Conservation (phyloP, 2,113 vertebrate species). For the Condylura cristata region DNA sequence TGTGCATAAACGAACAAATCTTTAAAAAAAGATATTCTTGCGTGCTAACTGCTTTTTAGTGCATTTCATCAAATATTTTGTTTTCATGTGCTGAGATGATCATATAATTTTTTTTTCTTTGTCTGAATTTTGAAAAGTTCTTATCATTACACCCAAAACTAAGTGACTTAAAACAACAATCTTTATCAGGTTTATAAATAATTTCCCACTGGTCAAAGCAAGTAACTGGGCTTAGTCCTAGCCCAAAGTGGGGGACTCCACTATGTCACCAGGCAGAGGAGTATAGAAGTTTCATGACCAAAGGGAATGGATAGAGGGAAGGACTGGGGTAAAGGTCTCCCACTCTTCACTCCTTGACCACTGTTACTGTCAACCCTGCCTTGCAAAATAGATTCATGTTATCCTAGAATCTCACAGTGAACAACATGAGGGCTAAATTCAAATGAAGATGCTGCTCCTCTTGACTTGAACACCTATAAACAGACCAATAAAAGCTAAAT, state of each 20-base stretch:
- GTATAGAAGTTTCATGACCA: background rate
- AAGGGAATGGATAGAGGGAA: background rate
- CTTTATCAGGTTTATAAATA: background rate
- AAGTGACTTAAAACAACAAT: background rate
- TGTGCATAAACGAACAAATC: no score
- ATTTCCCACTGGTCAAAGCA: background rate
- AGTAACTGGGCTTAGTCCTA: background rate
- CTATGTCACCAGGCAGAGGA: background rate
- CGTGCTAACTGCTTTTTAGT: background rate
- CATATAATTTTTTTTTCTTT: background rate
- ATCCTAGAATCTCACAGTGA: background rate
- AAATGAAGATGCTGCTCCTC: background rate
- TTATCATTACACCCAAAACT: background rate
- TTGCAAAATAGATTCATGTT: background rate
- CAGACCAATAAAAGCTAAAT: background rate
- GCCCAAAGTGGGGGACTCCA: background rate
- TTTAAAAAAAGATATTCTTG: no score
- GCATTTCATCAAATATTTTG: background rate
- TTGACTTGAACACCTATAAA: background rate
- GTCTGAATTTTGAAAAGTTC: background rate
- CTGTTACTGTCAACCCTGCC: background rate
- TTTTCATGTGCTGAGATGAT: background rate
- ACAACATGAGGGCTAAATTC: background rate
- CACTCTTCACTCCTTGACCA: background rate
- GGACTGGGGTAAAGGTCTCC: background rate